These are phyloP conservation scores for Aquatica leii DNA, from an alignment of 2,888 invertebrate species.

Conservation along the genomic window DNA sequence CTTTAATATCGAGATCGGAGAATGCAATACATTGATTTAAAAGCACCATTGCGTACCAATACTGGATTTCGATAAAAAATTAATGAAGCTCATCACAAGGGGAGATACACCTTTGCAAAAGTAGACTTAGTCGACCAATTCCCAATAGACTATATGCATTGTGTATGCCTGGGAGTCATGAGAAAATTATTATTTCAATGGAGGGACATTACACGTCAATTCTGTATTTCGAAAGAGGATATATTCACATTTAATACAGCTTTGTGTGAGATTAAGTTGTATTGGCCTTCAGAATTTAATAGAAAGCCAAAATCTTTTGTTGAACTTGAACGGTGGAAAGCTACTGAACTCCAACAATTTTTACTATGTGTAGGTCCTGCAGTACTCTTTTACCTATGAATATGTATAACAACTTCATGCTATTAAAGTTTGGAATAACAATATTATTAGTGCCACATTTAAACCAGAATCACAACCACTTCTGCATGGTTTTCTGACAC, in stretches of 20 bases:
- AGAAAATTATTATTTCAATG: background rate
- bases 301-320: no score
- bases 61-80: background rate
- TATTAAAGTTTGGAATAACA: slow-evolving; percentile 28
- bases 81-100: background rate
- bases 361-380: slow-evolving; percentile 40
- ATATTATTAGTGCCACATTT: slow-evolving; percentile 28
- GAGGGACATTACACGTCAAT: background rate
- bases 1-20: background rate
- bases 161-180: slow-evolving; percentile 1
- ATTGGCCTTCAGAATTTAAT: slow-evolving; percentile 33
- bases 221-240: background rate
- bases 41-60: background rate
- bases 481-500: background rate
- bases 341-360: slow-evolving; percentile 39
- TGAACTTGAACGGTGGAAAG: slow-evolving; percentile 41
- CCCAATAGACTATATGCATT: background rate
- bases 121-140: background rate
- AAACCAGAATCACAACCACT: slow-evolving; percentile 26
- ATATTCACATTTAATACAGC: background rate
- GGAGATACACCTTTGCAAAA: background rate
- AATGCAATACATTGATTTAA: background rate
- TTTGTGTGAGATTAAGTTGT: background rate
- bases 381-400: slow-evolving; percentile 23
- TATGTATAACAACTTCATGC: slow-evolving; percentile 28